Conservation (phyloP, 2,888 invertebrate species). For the Leptopilina myrica region DNA sequence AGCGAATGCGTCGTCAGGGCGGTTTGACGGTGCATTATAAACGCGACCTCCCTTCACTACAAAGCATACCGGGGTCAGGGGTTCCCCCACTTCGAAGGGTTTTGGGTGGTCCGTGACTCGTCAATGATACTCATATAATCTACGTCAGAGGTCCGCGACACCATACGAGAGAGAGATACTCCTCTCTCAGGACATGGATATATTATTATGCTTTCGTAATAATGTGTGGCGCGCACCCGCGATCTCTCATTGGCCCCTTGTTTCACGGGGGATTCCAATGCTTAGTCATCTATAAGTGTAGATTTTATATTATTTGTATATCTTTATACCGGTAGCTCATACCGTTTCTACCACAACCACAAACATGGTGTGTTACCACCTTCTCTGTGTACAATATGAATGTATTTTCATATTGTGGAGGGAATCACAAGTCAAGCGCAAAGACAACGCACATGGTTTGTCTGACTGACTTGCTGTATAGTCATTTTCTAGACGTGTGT, state of each 20-base stretch:
- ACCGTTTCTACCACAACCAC: background rate
- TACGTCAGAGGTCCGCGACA: conserved; percentile 54
- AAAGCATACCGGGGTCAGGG: conserved; percentile 72
- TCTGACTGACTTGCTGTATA: no score
- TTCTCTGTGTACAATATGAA: background rate
- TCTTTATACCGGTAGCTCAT: conserved; percentile 29
- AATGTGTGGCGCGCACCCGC: conserved; percentile 7
- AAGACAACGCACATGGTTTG: no score
- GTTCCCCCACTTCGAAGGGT: conserved; percentile 73
- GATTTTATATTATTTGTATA: no score
- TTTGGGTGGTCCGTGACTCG: conserved; percentile 70
- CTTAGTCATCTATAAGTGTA: conserved; percentile 18
- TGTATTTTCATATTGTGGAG: no score
- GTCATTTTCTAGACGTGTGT: no score
- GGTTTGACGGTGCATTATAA: conserved; percentile 74
- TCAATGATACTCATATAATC: conserved; percentile 52
- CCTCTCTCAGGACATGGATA: conserved; percentile 36
- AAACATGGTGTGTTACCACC: background rate
- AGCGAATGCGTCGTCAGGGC: conserved; percentile 76
- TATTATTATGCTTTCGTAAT: conserved; percentile 46
- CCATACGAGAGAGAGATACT: conserved; percentile 13
- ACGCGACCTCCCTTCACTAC: conserved; percentile 77
- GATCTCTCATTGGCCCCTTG: conserved; percentile 13
- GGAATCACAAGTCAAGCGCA: no score
- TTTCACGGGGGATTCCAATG: conserved; percentile 24